Base-by-base conservation (phyloP, 2,888 invertebrate species). In the Synergus laeviventris region DNA sequence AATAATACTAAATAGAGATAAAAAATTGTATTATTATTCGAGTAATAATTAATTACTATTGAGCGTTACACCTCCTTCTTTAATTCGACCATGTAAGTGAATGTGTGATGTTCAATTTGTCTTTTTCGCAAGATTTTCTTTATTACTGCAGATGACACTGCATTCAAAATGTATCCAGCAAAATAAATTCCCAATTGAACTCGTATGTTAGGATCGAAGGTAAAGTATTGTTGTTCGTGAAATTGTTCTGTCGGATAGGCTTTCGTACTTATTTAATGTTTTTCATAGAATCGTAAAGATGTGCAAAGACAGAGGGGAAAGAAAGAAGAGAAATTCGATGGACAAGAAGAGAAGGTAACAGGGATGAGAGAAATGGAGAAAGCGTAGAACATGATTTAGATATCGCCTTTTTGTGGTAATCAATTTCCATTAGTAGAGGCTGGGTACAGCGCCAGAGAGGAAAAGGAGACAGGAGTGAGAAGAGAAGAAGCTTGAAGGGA, bases 381-480 rank as follows among this genome's bases (percentile, higher is more conserved):
- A 83, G 82, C 83, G 49, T 83, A 81, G 81, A 81, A 83, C 86
- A 87, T 88, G 86, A 89, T 89, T 89, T 87, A 89, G 87, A 87
- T 88, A 88, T 87, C 86, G 87, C 83, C 84, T 87, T 84, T 85
- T 87, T 83, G 82, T 70, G 84, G 87, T 87, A 89, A 89, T 89
- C 87, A 88, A 89, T 89, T 89, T 87, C 84, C 89, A 89, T 89
- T 89, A 89, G 84, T 84, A 79, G 79, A 82, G 84, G 83, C 84
- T 82, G 79, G 79, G 81, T 76, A 76, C 81, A 74, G 82, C 66
- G 76, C 76, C 77, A 76, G 56, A 77, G 75, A 66, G 78, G 77
- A 74, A 77, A 78, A 81, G 82, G 75, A 74, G 79, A 74, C 74
- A 78, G 74, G 73, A 54, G 75, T n/a, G 39, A 64, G 24, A 54